Evolutionary conservation across 2,888 invertebrate genomes (phyloP).

Genomic region (Eudemis profundana): DNA sequence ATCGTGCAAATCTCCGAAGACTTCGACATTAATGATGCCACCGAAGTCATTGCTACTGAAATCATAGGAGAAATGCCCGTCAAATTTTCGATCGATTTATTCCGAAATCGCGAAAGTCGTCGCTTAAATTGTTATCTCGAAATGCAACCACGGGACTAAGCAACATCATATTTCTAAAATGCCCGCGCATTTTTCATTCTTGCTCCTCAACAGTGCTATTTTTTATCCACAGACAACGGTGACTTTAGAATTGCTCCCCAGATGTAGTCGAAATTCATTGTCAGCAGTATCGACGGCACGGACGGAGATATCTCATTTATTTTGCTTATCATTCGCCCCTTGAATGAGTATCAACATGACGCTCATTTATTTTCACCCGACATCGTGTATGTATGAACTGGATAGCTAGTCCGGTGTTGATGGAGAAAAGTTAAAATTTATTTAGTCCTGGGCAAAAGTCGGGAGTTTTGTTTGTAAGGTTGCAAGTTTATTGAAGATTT

Average conservation of each 20-base stretch:
- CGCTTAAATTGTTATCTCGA: too few relatives aligned
- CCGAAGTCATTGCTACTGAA: too few relatives aligned
- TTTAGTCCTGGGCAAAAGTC: too few relatives aligned
- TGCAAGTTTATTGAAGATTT: too few relatives aligned
- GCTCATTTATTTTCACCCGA: conserved; percentile 59
- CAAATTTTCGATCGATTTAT: too few relatives aligned
- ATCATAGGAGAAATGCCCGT: too few relatives aligned
- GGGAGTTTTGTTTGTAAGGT: too few relatives aligned
- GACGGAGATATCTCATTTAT: conserved; percentile 72
- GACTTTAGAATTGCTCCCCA: conserved; percentile 16
- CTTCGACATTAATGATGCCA: too few relatives aligned
- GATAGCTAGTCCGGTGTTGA: background rate
- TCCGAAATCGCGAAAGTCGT: too few relatives aligned
- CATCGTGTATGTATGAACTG: background rate
- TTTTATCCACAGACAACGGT: background rate
- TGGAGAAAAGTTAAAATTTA: too few relatives aligned
- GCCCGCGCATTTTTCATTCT: background rate
- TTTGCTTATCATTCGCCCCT: conserved; percentile 71
- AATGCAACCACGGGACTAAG: too few relatives aligned
- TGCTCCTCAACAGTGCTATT: background rate
- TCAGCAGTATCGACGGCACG: conserved; percentile 58
- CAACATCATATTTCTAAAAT: background rate
- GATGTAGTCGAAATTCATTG: conserved; percentile 20
- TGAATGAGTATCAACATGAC: conserved; percentile 68
- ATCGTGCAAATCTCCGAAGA: too few relatives aligned